phyloP scores from a whole-genome alignment of 2,888 invertebrate species.

The Drosophila borealis region DNA sequence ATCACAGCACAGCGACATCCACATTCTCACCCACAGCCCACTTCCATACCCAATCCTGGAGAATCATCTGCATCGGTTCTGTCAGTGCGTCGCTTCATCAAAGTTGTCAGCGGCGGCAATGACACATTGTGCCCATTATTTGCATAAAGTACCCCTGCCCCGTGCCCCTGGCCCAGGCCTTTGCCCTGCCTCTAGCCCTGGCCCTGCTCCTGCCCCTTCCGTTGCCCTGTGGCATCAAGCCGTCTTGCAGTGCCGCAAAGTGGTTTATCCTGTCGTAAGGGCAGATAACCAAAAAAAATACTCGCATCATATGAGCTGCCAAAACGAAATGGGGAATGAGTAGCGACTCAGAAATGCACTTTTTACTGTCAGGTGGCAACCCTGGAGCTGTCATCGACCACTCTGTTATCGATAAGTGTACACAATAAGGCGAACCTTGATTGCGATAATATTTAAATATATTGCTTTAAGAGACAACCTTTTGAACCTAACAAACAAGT shows the following conservation, averaged over 20 bases:
- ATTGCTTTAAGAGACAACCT: no score
- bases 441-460: no score
- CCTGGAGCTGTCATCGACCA: neutral
- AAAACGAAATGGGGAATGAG: constrained; percentile 3
- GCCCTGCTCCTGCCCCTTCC: neutral
- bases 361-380: constrained; percentile 3
- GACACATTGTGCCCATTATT: constrained; percentile 79
- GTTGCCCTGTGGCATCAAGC: constrained; percentile 1
- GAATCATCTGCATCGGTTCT: constrained; percentile 41
- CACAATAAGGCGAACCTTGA: no score
- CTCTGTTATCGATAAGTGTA: neutral
- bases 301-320: constrained; percentile 12
- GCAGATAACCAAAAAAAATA: constrained; percentile 26
- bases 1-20: constrained; percentile 33
- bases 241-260: constrained; percentile 47
- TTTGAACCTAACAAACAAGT: no score
- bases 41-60: constrained; percentile 9
- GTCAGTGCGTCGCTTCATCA: constrained; percentile 69
- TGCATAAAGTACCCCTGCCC: constrained; percentile 65
- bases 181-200: neutral
- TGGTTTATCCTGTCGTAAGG: constrained; percentile 68
- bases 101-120: constrained; percentile 71
- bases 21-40: constrained; percentile 1
- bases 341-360: constrained; percentile 17
- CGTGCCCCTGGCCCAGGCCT: neutral